These are phyloP conservation scores for Monomorium pharaonis DNA, from an alignment of 1,140 invertebrate genomes.

Conservation along the genomic window DNA sequence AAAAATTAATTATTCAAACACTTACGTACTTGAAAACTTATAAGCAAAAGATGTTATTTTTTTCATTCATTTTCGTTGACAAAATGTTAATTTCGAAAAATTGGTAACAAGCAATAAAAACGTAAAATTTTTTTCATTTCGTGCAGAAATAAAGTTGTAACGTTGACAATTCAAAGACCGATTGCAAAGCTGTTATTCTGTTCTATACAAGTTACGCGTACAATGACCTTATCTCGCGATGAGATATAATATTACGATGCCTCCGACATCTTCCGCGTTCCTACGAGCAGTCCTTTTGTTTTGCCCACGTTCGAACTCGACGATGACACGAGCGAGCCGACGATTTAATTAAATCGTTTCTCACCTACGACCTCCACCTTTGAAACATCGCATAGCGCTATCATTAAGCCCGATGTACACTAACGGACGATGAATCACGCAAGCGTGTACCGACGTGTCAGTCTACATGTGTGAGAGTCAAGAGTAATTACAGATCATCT, in stretches of 20 bases:
- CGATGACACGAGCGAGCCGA: conserved; percentile 62
- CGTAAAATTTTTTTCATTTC: neutral
- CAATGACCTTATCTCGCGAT: conserved; percentile 38
- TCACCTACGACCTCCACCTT: conserved; percentile 55
- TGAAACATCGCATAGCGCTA: conserved; percentile 51
- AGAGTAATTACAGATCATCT: conserved; percentile 54
- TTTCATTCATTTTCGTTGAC: neutral
- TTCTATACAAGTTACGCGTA: neutral
- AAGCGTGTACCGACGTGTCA: conserved; percentile 15
- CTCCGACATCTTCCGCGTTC: conserved; percentile 68
- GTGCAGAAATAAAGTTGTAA: neutral
- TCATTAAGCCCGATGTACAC: conserved; percentile 49
- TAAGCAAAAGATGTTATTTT: neutral
- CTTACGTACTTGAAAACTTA: neutral
- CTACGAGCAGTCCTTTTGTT: conserved; percentile 65
- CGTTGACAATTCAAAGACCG: neutral
- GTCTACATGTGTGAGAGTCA: conserved; percentile 6
- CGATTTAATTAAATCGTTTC: conserved; percentile 65
- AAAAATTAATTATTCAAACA: neutral
- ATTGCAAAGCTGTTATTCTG: neutral
- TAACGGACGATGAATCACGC: conserved; percentile 55
- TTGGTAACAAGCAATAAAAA: neutral
- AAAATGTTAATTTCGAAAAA: neutral
- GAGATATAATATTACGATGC: conserved; percentile 51
- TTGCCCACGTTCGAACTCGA: conserved; percentile 64